A percentile compares a stretch with the other conserved stretches of the same genome.
Conservation (phyloP, 37 sponge, comb jelly and placozoan genomes). For the Petrosia ficiformis region DNA sequence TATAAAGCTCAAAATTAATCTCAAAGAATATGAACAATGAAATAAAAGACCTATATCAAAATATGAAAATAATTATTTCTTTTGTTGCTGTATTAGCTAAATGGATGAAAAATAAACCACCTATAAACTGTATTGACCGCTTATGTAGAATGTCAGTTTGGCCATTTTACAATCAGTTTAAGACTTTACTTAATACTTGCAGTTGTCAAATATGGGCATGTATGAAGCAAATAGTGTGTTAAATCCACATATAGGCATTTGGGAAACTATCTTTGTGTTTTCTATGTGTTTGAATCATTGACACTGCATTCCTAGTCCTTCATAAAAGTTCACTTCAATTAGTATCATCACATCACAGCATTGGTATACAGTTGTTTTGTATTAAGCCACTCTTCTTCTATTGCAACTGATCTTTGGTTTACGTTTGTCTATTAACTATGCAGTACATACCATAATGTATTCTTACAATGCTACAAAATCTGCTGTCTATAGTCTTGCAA, state of each 20-base stretch:
- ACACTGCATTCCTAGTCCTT: background rate
- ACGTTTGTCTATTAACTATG: background rate
- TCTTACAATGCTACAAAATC: background rate
- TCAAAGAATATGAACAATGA: too few species aligned
- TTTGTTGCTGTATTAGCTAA: constrained; percentile 15
- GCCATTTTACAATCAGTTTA: too few species aligned
- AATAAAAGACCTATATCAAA: too few species aligned
- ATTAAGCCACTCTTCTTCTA: background rate
- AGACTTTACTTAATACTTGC: too few species aligned
- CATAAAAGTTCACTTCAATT: background rate
- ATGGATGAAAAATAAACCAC: constrained; percentile 43
- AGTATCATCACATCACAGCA: background rate
- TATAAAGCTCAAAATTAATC: too few species aligned
- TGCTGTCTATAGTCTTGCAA: too few species aligned
- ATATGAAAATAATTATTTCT: too few species aligned
- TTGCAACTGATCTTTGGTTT: background rate
- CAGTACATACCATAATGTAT: constrained; percentile 3
- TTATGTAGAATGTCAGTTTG: constrained; percentile 50
- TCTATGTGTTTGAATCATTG: background rate
- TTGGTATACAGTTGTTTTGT: background rate
- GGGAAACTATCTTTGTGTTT: background rate
- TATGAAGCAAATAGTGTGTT: too few species aligned
- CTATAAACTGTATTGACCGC: constrained; percentile 6
- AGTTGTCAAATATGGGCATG: too few species aligned
- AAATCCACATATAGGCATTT: background rate